These are phyloP conservation scores for Xiphorhynchus elegans DNA, from an alignment of 2,113 vertebrate species.

Conservation along the genomic window DNA sequence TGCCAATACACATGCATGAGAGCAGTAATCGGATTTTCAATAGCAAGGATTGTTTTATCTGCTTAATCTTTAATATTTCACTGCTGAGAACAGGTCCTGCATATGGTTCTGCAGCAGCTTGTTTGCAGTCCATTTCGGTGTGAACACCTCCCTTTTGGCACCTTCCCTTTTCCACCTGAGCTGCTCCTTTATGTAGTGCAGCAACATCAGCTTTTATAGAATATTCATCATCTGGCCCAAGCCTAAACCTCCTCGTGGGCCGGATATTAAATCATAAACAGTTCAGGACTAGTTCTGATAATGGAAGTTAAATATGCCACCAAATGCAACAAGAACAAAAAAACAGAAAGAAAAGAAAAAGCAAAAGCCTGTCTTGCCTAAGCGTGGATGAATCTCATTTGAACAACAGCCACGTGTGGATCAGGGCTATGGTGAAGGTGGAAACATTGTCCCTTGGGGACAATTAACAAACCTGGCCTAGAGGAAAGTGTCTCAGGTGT, in stretches of 20 bases:
- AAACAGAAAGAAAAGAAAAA: background rate
- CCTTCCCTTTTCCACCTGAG: background rate
- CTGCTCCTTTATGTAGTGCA: background rate
- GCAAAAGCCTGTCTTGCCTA: background rate
- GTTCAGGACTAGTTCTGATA: background rate
- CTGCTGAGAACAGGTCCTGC: background rate
- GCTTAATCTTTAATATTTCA: background rate
- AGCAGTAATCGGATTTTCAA: background rate
- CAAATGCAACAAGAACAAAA: background rate
- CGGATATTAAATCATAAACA: background rate
- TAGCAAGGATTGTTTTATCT: background rate
- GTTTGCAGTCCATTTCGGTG: background rate
- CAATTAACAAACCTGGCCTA: background rate
- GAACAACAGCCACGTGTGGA: background rate
- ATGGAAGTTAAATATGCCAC: background rate
- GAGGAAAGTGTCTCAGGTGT: background rate
- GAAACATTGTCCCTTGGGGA: background rate
- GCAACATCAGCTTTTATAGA: background rate
- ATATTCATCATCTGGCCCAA: background rate
- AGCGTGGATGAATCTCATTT: background rate
- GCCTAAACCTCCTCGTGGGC: background rate
- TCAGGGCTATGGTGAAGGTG: background rate
- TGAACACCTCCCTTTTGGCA: background rate
- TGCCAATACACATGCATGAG: background rate
- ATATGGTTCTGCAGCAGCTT: background rate